Evolutionary conservation across 2,797 vertebrate species (phyloP), one percentile per base, ranked within the genome.

Genomic region (Mastacembelus armatus): DNA sequence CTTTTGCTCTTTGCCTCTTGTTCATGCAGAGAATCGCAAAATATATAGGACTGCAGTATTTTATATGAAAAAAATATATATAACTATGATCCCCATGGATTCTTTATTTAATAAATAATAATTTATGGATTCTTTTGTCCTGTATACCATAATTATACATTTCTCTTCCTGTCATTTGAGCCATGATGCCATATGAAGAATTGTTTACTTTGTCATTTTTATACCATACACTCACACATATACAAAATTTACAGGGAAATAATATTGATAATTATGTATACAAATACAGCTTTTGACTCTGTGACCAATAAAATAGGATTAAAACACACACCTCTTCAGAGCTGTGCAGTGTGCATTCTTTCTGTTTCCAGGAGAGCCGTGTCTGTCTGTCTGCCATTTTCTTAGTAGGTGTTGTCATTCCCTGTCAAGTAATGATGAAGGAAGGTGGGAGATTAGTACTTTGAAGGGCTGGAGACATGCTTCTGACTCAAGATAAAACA

Each of bases 401-500:
- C 42, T 33, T 61, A 27, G 58, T 67, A 54, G 72, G 44, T 74
- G 63, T 76, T 77, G 60, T 75, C 59, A 50, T 76, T 69, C 65
- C 42, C 68, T 72, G 60, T 70, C 77, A 83, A 71, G 66, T 71
- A 71, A 83, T 60, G 71, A 85, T 77, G 80, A 75, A 78, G 72
- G 68, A 73, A 73, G 66, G 61, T 40, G 72, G 77, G 56, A 69
- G 81, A 82, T 80, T 74, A 66, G 18, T n/a, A 60, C 71, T 84
- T 88, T 88, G 76, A 84, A 74, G 78, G 68, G 50, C 67, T 76
- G 55, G 59, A 80, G 72, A 63, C 71, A 73, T 74, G 61, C 74
- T 61, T 84, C 71, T 66, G 56, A 74, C 62, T 68, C 71, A 80
- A 75, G 71, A 88, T 85, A 76, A 87, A 84, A 88, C 67, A 83